Percentiles rank a stretch among this genome's conserved stretches.
These are phyloP conservation scores for Drosophila bocqueti DNA, from an alignment of 1,140 invertebrate species.

Conservation along the genomic window DNA sequence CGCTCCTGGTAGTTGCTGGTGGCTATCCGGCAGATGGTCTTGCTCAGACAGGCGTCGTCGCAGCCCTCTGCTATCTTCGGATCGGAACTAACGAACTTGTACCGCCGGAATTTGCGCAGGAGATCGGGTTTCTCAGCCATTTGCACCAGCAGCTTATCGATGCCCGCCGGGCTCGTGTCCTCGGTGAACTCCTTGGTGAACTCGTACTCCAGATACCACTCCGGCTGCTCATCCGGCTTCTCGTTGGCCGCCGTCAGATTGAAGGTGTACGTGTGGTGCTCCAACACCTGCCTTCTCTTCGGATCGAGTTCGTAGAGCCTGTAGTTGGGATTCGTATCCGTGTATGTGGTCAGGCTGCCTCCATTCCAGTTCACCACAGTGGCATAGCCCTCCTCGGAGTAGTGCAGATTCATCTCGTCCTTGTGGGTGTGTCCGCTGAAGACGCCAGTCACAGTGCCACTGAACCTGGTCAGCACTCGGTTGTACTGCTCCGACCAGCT, in stretches of 20 bases:
- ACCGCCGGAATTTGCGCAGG: slow-evolving; percentile 71
- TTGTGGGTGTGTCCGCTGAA: slow-evolving; percentile 93
- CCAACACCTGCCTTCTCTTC: slow-evolving; percentile 88
- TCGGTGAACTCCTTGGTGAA: slow-evolving; percentile 85
- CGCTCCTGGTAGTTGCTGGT: slow-evolving; percentile 61
- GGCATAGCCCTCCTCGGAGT: slow-evolving; percentile 85
- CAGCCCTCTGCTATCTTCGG: slow-evolving; percentile 85
- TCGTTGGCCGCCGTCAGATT: slow-evolving; percentile 92
- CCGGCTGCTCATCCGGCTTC: slow-evolving; percentile 85
- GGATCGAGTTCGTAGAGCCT: slow-evolving; percentile 90
- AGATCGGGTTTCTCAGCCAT: slow-evolving; percentile 84
- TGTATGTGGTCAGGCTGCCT: slow-evolving; percentile 89
- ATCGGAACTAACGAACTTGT: slow-evolving; percentile 84
- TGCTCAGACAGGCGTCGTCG: slow-evolving; percentile 81
- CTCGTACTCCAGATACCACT: slow-evolving; percentile 89
- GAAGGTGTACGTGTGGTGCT: slow-evolving; percentile 91
- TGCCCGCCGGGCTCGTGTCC: slow-evolving; percentile 84
- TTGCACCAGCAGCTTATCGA: slow-evolving; percentile 85
- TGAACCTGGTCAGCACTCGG: slow-evolving; percentile 85
- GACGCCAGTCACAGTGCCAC: slow-evolving; percentile 89
- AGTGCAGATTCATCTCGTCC: slow-evolving; percentile 91
- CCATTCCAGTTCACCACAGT: slow-evolving; percentile 90
- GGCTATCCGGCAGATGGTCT: slow-evolving; percentile 65
- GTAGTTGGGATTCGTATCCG: slow-evolving; percentile 92
- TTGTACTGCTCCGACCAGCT: slow-evolving; percentile 89